Base-by-base conservation (phyloP, 1,140 invertebrate genomes). In the Drosophila rhopaloa region DNA sequence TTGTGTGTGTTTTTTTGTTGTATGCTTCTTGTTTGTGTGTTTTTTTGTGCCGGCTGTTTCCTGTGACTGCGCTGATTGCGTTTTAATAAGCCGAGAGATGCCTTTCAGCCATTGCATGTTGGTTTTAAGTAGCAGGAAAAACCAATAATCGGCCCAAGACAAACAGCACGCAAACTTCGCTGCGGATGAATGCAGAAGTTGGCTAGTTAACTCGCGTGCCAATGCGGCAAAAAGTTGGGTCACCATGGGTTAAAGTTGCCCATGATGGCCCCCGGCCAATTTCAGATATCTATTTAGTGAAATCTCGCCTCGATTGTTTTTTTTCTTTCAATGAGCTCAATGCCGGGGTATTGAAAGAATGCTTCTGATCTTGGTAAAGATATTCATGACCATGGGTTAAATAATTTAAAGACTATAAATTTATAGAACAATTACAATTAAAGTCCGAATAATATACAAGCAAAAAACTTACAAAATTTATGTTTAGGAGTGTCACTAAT, bases 81-180 rank as follows among this genome's bases (percentile, higher is more conserved):
- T 88, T 86, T 88, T 86, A 86, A 86, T 86, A 88, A 76, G 82
- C 68, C 62, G 58, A 68, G 75, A 71, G 81, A 76, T 66, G 61
- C 62, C 59, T 60, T 43, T 41, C 16, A 29, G 16, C 56, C 48
- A 76, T 84, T 82, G 74, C 78, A 78, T 88, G 82, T 76, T 86
- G 67, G 37, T 58, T 61, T 62, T 70, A 86, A 86, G 83, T 79
- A 81, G 82, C 75, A 65, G 62, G 24, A 67, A 81, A 63, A 78
- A 60, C 76, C 73, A 86, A 86, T 81, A 79, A 61, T 51, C 75
- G 66, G 71, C 62, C 53, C 54, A 58, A 41, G 44, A 60, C 57
- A 46, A 54, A 54, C 47, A 65, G 66, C 75, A 86, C 82, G 82
- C 83, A 82, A 82, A 63, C 61, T 48, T 8, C 13, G 46, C 7